A percentile compares a stretch with the other conserved stretches of the same genome.
Evolutionary conservation across 2,113 vertebrate genomes (phyloP).

Genomic region (Cavia aperea): DNA sequence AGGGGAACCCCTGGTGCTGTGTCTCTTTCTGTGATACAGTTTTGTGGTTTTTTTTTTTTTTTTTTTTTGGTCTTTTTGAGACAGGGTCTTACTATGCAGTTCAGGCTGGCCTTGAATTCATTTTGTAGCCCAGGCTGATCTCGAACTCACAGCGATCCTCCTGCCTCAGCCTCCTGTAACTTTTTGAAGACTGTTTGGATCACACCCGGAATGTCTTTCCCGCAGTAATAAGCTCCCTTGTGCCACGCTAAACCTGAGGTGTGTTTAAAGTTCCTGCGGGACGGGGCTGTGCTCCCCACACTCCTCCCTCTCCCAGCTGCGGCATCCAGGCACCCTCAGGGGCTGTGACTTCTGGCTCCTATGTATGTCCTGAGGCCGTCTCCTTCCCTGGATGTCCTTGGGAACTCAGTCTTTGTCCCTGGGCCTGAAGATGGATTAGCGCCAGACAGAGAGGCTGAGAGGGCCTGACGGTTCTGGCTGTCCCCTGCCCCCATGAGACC

Average conservation of each 20-base stretch:
- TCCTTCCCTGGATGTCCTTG: neutral
- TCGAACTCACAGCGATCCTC: too few species aligned
- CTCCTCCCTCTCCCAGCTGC: accelerated
- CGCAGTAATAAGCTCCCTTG: neutral
- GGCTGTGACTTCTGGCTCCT: neutral
- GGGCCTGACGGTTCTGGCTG: neutral
- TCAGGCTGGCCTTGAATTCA: too few species aligned
- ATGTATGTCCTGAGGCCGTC: too few species aligned
- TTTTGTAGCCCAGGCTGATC: too few species aligned
- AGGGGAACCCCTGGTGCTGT: neutral
- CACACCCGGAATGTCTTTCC: neutral
- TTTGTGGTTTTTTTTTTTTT: too few species aligned
- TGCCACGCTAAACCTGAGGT: accelerated
- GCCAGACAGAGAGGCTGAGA: neutral
- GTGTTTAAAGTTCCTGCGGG: too few species aligned
- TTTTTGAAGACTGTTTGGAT: neutral
- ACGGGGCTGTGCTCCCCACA: neutral
- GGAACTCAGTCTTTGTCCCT: neutral
- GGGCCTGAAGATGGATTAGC: neutral
- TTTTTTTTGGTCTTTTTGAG: too few species aligned
- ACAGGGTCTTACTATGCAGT: too few species aligned
- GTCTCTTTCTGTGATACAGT: neutral
- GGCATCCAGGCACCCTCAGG: neutral
- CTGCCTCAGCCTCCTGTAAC: neutral
- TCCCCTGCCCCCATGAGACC: neutral